Evolutionary conservation across 1,140 invertebrate genomes (phyloP).

Genomic region (Littorina saxatilis): DNA sequence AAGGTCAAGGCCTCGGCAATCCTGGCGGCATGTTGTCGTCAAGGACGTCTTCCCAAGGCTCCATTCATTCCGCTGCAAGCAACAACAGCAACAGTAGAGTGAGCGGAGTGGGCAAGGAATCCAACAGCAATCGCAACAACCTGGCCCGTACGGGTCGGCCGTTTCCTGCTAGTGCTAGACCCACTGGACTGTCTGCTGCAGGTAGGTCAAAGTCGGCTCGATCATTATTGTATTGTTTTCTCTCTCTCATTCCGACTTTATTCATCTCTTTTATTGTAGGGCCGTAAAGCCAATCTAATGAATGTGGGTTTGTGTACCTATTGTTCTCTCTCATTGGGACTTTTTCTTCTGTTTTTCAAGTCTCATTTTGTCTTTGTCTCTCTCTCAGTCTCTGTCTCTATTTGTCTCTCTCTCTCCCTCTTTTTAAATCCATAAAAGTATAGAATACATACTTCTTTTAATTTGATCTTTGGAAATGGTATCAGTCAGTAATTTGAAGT

Average conservation of each 20-base stretch:
- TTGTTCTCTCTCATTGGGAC: too few relatives aligned
- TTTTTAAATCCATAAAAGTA: too few relatives aligned
- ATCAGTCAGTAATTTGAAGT: too few relatives aligned
- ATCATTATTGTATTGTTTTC: background rate
- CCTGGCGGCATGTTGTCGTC: background rate
- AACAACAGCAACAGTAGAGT: conserved; percentile 42
- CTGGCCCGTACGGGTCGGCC: background rate
- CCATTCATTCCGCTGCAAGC: conserved; percentile 12
- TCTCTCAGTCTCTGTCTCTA: too few relatives aligned
- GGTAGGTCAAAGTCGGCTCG: background rate
- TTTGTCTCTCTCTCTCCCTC: too few relatives aligned
- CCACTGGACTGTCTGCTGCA: background rate
- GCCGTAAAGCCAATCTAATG: too few relatives aligned
- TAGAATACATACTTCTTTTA: too few relatives aligned
- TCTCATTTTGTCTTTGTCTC: too few relatives aligned
- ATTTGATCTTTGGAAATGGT: too few relatives aligned
- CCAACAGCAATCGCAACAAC: conserved; percentile 28
- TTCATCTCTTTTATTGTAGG: too few relatives aligned
- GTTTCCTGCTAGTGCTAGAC: background rate
- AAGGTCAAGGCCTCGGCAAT: background rate
- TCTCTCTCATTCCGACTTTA: conserved; percentile 18
- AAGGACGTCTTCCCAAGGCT: conserved; percentile 30
- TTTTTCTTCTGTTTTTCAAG: too few relatives aligned
- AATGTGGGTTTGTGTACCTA: too few relatives aligned
- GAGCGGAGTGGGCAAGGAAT: conserved; percentile 49